Evolutionary conservation across 2,888 invertebrate species (phyloP), one percentile per base, ranked within the genome.

Genomic region (Ophraella communa): DNA sequence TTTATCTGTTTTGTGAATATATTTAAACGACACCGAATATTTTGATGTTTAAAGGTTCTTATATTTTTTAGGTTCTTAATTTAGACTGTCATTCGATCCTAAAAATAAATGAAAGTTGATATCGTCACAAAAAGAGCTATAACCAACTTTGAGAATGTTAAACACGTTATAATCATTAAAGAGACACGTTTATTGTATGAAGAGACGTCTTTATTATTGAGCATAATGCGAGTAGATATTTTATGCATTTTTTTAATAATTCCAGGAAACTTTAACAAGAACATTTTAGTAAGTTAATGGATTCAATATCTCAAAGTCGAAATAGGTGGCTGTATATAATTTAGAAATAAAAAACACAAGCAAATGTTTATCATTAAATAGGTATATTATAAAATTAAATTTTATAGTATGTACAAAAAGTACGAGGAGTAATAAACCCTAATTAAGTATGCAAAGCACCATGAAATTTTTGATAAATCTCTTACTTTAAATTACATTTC

Each of bases 41-140:
- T 54, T 39, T 54, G 11, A 21, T 42, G 24, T 21, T 55, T 42
- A 42, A 24, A 44, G 42, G 44, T 45, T 56, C 30, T 24, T 24
- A 56, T 30, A 45, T 20, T 20, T 30, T 30, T 18, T 10, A 10
- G n/a, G 42, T 56, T 56, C 56, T 45, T 56, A 56, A 56, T 44
- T 56, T 56, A 56, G 56, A 24, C 55, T 55, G 42, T 55, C 42
- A 55, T 42, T 11, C 55, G 11, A 24, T 33, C 20, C 57, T 59
- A 59, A 59, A 59, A 59, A 59, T 59, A 51, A 39, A 17, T 39
- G 59, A 59, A 51, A 59, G 59, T 39, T 51, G 59, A 59, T 30
- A 51, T 51, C 51, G 17, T 24, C 35, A 59, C 35, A 42, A 35
- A 47, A 42, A 51, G 51, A 59, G 27, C 23, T 39, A 49, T 49